Percentiles rank a stretch among this genome's conserved stretches.
These are phyloP conservation scores for Champsocephalus esox DNA, from an alignment of 2,797 vertebrate genomes.

Conservation along the genomic window DNA sequence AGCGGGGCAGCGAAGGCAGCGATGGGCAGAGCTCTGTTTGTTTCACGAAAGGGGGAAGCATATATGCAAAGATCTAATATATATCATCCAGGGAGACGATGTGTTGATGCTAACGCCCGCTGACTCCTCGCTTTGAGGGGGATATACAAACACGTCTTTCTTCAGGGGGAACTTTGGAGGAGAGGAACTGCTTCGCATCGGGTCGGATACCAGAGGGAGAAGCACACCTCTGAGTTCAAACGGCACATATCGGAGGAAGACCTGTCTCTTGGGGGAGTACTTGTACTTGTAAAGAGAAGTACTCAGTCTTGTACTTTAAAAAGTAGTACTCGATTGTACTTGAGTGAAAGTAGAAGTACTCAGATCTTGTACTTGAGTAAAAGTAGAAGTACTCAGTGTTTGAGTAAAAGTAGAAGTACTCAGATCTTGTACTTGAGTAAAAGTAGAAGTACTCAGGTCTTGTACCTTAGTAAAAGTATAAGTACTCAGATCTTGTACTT, in stretches of 20 bases:
- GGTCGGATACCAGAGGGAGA: conserved; percentile 19
- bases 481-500: no score
- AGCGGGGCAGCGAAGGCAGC: conserved; percentile 30
- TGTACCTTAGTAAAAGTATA: no score
- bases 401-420: no score
- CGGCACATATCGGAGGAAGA: background rate
- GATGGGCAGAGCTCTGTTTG: conserved; percentile 48
- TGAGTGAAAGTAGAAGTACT: no score
- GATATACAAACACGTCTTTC: conserved; percentile 18
- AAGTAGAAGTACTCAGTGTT: no score
- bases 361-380: no score
- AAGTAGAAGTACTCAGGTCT: no score
- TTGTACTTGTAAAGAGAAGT: no score
- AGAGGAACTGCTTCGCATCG: conserved; percentile 23
- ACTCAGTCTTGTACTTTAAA: no score
- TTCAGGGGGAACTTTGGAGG: conserved; percentile 28
- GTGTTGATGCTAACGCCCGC: conserved; percentile 35
- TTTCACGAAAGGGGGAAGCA: conserved; percentile 25
- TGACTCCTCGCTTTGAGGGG: conserved; percentile 17
- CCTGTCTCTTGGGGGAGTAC: background rate
- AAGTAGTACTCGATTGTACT: no score
- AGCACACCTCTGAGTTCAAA: conserved; percentile 1
- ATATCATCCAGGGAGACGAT: conserved; percentile 30
- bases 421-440: no score
- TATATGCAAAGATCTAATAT: background rate